Conservation (phyloP, 2,888 invertebrate genomes). For the Synanthedon tipuliformis region DNA sequence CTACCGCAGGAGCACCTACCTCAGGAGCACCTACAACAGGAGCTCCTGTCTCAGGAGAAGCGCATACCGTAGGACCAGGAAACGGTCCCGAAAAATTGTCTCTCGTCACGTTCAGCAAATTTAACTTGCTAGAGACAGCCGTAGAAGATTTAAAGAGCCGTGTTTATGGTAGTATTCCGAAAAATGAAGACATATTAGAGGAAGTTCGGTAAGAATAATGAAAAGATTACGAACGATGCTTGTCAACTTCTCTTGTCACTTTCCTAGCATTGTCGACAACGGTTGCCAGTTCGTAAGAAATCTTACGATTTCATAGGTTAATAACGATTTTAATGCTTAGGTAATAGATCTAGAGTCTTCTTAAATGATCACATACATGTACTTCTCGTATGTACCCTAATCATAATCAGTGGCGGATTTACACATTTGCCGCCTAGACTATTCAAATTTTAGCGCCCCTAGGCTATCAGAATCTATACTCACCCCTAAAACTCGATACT, state of each 20-base stretch:
- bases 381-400: background rate
- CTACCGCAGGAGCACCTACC: constrained; percentile 3
- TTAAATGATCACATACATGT: background rate
- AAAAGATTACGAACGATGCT: too few relatives aligned
- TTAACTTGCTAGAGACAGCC: constrained; percentile 40
- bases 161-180: constrained; percentile 52
- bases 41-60: constrained; percentile 6
- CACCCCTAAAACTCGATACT: too few relatives aligned
- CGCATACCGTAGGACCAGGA: constrained; percentile 8
- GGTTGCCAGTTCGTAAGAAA: too few relatives aligned
- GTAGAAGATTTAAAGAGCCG: constrained; percentile 48
- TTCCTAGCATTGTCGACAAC: too few relatives aligned
- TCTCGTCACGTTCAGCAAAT: constrained; percentile 55
- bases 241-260: too few relatives aligned
- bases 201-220: constrained; percentile 40
- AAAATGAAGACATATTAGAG: constrained; percentile 48
- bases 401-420: too few relatives aligned
- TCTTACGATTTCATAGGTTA: too few relatives aligned
- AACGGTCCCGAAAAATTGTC: constrained; percentile 36
- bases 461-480: too few relatives aligned
- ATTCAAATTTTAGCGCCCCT: too few relatives aligned
- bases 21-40: constrained; percentile 1
- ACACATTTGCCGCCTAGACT: too few relatives aligned
- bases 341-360: background rate
- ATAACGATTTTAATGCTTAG: too few relatives aligned